Evolutionary conservation across 2,797 vertebrate species (phyloP), one percentile per base, ranked within the genome.

Genomic region (Argya squamiceps): DNA sequence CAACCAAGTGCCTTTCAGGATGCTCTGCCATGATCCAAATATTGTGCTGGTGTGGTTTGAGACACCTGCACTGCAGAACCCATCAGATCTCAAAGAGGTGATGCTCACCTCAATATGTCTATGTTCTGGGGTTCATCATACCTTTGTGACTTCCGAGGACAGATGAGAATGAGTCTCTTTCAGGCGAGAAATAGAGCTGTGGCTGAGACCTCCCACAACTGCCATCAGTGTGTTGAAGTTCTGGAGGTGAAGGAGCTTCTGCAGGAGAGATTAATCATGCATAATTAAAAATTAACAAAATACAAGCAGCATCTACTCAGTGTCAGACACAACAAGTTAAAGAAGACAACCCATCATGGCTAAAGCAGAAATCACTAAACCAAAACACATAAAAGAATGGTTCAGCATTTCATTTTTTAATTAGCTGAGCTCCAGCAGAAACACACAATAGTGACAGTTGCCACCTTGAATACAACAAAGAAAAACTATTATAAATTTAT

Each of bases 161-260:
- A 99, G 98, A 93, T 99, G 98, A 68, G 98, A 98, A 88, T 99
- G 99, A 14, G 99, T 99, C 97, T 99, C 99, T 95, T 99, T 99
- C 80, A 99, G 98, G 76, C 99, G 98, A 82, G 99, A 99, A 94
- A 99, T 99, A 84, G 99, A 99, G 84, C 99, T 99, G 96, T 99
- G 99, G 91, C 99, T 99, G 46, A 99, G 97, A 30, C 99, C 99
- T 47, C 99, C 99, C 32, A 99, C 99, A 95, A 99, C 99, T 0
- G 99, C 99, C 99, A 99, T 99, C 96, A 99, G 89, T 6, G 99
- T 99, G 96, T 99, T 99, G 94, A 99, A 99, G 97, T 99, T 99
- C 97, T 99, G 99, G 50, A 99, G 98, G 86, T 99, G 98, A 89
- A 99, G 98, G 60, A 99, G 98, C 97, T 99, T 99, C 99, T 99